A percentile compares a stretch with the other conserved stretches of the same genome.
Conservation (phyloP, 2,888 invertebrate genomes). For the Galerucella pusilla region DNA sequence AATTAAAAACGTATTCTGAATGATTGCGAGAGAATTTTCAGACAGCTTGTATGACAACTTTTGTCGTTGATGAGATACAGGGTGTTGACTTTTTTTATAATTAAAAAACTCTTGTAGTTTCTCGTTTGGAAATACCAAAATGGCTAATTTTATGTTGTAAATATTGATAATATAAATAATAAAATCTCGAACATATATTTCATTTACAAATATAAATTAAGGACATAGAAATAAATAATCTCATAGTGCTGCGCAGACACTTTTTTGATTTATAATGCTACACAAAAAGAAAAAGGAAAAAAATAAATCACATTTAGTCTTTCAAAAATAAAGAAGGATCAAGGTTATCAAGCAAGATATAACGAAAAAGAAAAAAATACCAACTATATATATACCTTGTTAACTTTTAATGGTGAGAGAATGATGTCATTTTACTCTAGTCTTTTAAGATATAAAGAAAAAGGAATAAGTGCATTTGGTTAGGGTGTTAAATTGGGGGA, state of each 20-base stretch:
- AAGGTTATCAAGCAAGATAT: constrained; percentile 15
- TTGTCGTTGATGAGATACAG: too few relatives aligned
- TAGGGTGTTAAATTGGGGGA: not conserved
- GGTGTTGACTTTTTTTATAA: too few relatives aligned
- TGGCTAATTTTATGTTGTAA: not conserved
- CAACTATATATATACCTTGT: constrained; percentile 6
- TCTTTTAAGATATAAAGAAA: not conserved
- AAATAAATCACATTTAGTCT: constrained; percentile 15
- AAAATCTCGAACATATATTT: not conserved
- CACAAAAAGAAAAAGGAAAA: constrained; percentile 12
- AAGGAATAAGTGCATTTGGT: not conserved
- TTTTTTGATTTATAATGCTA: constrained; percentile 14
- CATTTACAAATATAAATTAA: constrained; percentile 5
- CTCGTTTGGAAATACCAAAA: not conserved
- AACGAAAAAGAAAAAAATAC: constrained; percentile 4
- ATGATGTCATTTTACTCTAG: constrained; percentile 6
- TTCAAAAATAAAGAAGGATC: constrained; percentile 10
- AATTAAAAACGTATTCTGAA: too few relatives aligned
- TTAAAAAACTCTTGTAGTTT: too few relatives aligned
- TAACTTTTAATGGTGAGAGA: constrained; percentile 1
- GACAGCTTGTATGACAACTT: too few relatives aligned
- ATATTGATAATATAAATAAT: not conserved
- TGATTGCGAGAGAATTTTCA: too few relatives aligned
- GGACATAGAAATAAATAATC: not conserved
- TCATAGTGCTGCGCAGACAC: constrained; percentile 12